These are phyloP conservation scores for Callosobruchus maculatus DNA, from an alignment of 2,888 invertebrate species.

Conservation along the genomic window DNA sequence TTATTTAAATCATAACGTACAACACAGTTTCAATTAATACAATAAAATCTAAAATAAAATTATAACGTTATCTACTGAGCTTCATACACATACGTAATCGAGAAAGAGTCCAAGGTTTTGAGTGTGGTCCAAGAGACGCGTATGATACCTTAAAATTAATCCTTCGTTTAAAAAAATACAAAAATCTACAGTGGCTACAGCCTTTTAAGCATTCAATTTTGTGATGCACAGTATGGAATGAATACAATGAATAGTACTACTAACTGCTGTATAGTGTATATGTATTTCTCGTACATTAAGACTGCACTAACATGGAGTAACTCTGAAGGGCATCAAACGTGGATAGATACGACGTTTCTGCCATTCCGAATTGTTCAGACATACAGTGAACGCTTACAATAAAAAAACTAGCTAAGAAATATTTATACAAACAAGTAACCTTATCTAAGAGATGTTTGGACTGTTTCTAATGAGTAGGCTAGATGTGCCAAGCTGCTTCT, in stretches of 20 bases:
- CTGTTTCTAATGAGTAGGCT: background rate
- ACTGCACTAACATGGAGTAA: constrained; percentile 47
- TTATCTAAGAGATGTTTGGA: constrained; percentile 40
- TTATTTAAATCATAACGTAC: constrained; percentile 49
- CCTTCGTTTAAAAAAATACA: constrained; percentile 48
- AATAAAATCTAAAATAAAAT: constrained; percentile 45
- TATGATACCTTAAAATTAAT: constrained; percentile 39
- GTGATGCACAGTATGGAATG: constrained; percentile 45
- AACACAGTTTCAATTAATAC: constrained; percentile 46
- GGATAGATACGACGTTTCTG: background rate
- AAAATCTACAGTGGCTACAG: constrained; percentile 46
- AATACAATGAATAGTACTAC: constrained; percentile 35
- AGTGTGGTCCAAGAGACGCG: constrained; percentile 27
- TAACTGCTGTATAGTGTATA: constrained; percentile 44
- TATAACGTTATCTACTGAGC: constrained; percentile 41
- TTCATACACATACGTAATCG: constrained; percentile 30
- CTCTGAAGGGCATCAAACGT: constrained; percentile 24
- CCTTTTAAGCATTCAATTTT: constrained; percentile 36
- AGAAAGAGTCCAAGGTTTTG: constrained; percentile 34
- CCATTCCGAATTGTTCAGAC: background rate
- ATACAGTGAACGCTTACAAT: constrained; percentile 40
- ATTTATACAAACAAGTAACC: constrained; percentile 50
- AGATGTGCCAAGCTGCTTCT: background rate
- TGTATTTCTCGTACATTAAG: constrained; percentile 33
- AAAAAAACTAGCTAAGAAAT: constrained; percentile 48